These are phyloP conservation scores for Mustelus asterias DNA, from an alignment of 2,113 vertebrate genomes.

Conservation along the genomic window DNA sequence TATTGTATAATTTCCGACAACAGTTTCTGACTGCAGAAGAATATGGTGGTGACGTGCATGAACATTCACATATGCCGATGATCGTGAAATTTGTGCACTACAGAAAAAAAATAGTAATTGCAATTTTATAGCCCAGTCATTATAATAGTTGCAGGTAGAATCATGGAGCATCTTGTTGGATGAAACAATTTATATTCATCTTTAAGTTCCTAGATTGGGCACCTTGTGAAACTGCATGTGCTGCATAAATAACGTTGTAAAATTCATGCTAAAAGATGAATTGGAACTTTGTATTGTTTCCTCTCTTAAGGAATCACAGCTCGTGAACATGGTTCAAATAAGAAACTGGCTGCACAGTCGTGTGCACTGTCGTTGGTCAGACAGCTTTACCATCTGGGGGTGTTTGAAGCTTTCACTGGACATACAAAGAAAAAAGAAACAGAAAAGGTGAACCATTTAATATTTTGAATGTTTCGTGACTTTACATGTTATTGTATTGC, in stretches of 20 bases:
- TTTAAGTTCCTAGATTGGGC: not conserved
- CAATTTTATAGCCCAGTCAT: not conserved
- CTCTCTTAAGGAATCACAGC: conserved; percentile 69
- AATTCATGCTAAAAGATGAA: not conserved
- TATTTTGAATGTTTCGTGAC: not conserved
- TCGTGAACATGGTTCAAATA: conserved; percentile 92
- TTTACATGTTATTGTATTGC: not conserved
- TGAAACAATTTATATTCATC: not conserved
- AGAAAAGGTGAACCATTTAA: conserved; percentile 66
- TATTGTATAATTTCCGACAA: not conserved
- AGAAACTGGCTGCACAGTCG: conserved; percentile 92
- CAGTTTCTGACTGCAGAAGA: not conserved
- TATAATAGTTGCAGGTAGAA: not conserved
- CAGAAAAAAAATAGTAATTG: not conserved
- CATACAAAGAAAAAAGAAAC: conserved; percentile 89
- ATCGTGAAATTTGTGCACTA: not conserved
- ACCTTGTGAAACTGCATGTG: not conserved
- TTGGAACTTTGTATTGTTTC: conserved; percentile 31
- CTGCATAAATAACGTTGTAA: not conserved
- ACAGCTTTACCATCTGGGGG: conserved; percentile 84
- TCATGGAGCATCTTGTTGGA: no score
- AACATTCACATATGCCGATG: not conserved
- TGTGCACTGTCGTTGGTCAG: conserved; percentile 88
- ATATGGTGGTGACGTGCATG: not conserved
- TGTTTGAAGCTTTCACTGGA: conserved; percentile 83